These are phyloP conservation scores for Gobiocypris rarus DNA, from an alignment of 2,113 vertebrate genomes.

Conservation along the genomic window DNA sequence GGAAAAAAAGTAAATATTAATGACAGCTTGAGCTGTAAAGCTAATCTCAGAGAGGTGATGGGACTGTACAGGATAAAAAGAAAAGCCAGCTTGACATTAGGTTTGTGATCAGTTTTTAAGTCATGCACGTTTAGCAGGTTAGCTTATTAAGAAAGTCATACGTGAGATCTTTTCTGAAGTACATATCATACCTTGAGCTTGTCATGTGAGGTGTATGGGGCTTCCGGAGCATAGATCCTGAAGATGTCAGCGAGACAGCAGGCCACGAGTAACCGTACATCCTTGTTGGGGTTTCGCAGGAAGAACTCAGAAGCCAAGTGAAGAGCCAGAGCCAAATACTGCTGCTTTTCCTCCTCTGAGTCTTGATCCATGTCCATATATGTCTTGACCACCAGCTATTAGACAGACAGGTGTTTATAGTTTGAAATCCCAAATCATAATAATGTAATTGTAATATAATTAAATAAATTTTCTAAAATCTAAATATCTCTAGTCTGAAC, in stretches of 20 bases:
- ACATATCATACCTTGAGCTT: constrained; percentile 90
- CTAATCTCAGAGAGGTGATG: neutral
- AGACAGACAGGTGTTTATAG: neutral
- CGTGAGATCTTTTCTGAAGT: neutral
- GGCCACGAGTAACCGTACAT: constrained; percentile 95
- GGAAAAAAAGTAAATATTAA: constrained; percentile 46
- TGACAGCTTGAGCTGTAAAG: neutral
- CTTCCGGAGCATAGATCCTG: constrained; percentile 98
- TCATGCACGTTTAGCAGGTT: neutral
- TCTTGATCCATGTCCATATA: constrained; percentile 99
- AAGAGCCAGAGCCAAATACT: constrained; percentile 95
- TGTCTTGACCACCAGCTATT: constrained; percentile 98
- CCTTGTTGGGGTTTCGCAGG: constrained; percentile 99
- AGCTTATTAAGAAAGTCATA: neutral
- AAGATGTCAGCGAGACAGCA: constrained; percentile 99
- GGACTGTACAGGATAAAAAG: too few species aligned
- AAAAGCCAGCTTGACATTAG: neutral
- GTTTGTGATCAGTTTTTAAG: neutral
- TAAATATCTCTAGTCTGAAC: neutral
- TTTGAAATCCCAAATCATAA: neutral
- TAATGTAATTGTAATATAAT: neutral
- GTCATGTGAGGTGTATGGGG: constrained; percentile 98
- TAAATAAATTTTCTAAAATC: neutral
- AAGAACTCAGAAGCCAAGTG: constrained; percentile 99
- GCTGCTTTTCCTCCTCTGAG: constrained; percentile 98